Base-by-base conservation (phyloP, 2,888 invertebrate genomes). In the Corbicula japonica region DNA sequence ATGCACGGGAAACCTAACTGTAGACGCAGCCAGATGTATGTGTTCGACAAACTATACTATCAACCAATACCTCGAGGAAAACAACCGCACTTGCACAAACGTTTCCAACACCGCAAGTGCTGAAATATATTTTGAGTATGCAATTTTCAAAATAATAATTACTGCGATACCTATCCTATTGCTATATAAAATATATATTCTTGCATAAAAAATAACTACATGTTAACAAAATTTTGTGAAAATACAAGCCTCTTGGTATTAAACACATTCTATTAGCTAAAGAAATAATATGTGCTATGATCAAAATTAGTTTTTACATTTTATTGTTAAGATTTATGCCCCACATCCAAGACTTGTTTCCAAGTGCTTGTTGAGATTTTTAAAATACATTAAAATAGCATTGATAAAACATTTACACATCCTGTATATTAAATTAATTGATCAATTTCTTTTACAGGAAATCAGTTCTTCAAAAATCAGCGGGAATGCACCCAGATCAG, bases 81-180 rank as follows among this genome's bases (percentile, higher is more conserved):
- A 41, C 18, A 41, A 41, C 41, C 56, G 38, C 54, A 87, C 87
- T 76, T 88, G 88, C 54, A 88, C 88, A 1, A 83, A 83, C 28
- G 63, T 74, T 0, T 26, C 76, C 12, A 76, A 76, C 30, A 58
- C 52, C 1, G 69, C 79, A 15, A 70, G 54, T 0, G 86, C 88
- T 1, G 86, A 89, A 44, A 58, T 88, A 8, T 90, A 71, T 75
- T 90, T 90, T 69, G 81, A 88, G 90, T 90, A 74, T 80, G 89
- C n/a, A n/a, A n/a, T n/a, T 83, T 21, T 62, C 12, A n/a, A 26
- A 38, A 23, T n/a, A n/a, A 1, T 23, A 48, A 15, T 12, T 41
- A 12, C 15, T 41, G 15, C 41, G 15, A 41, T n/a, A n/a, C n/a
- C n/a, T n/a, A n/a, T n/a, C n/a, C n/a, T n/a, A n/a, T n/a, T n/a